Conservation (phyloP, 2,113 vertebrate genomes). For the Cyphomyrus plagiostoma region DNA sequence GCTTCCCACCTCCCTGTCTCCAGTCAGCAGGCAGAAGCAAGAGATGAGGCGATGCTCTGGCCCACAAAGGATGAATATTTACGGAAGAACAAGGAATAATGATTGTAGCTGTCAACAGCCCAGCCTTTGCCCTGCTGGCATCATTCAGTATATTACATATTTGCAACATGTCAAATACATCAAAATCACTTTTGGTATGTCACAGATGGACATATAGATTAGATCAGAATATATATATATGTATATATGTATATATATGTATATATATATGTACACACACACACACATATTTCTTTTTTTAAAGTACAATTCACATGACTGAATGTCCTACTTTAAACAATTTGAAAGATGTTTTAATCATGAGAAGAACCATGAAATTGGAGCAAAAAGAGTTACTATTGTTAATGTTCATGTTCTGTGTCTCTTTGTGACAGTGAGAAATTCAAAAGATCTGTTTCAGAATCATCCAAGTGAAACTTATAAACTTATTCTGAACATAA, state of each 20-base stretch:
- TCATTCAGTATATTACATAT: not conserved
- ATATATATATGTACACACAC: too few relatives aligned
- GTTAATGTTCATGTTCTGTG: not conserved
- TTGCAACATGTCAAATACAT: not conserved
- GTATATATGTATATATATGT: too few relatives aligned
- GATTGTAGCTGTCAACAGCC: not conserved
- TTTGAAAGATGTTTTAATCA: not conserved
- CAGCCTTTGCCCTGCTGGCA: not conserved
- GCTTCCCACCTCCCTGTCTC: not conserved
- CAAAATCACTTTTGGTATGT: not conserved
- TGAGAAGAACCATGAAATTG: not conserved
- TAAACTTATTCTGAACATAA: not conserved
- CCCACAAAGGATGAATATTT: not conserved
- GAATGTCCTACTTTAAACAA: not conserved
- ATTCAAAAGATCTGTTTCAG: not conserved
- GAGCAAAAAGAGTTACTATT: not conserved
- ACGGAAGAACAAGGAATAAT: not conserved
- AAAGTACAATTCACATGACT: not conserved
- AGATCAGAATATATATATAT: not conserved
- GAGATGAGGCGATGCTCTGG: not conserved
- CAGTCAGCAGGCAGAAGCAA: not conserved
- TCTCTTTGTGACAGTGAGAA: not conserved
- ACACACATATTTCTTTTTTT: not conserved
- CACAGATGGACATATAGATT: not conserved
- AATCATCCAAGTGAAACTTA: not conserved